These are phyloP conservation scores for Chrysocyon brachyurus DNA, from an alignment of 2,797 vertebrate species.

Conservation along the genomic window DNA sequence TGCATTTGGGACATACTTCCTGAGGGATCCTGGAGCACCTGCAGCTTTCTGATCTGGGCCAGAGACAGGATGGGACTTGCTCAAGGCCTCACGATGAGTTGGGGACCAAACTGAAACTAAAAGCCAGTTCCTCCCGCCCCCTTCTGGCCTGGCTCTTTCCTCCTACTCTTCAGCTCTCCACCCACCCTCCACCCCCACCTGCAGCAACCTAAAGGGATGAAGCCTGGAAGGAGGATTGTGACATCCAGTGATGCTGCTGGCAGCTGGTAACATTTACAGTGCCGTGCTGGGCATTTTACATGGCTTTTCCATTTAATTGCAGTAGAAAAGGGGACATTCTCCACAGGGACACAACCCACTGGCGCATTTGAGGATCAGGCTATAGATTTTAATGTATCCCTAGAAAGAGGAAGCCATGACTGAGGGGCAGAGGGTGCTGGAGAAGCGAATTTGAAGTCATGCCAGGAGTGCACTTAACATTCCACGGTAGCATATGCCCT, in stretches of 20 bases:
- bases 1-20: not conserved
- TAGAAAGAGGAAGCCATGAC: not conserved
- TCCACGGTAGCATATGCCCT: not conserved
- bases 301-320: not conserved
- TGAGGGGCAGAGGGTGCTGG: not conserved
- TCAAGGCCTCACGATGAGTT: not conserved
- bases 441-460: not conserved
- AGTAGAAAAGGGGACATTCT: not conserved
- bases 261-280: not conserved
- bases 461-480: rapidly evolving
- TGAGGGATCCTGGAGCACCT: not conserved
- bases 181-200: not conserved
- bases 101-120: not conserved
- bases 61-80: not conserved
- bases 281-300: not conserved
- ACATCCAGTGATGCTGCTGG: not conserved
- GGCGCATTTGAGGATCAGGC: not conserved
- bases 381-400: not conserved
- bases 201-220: not conserved
- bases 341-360: not conserved
- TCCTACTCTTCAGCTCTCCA: not conserved
- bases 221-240: not conserved
- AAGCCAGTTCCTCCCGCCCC: not conserved
- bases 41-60: not conserved
- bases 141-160: not conserved